Evolutionary conservation across 2,797 vertebrate genomes (phyloP), one percentile per base, ranked within the genome.

Genomic region (Sebastes nivosus): DNA sequence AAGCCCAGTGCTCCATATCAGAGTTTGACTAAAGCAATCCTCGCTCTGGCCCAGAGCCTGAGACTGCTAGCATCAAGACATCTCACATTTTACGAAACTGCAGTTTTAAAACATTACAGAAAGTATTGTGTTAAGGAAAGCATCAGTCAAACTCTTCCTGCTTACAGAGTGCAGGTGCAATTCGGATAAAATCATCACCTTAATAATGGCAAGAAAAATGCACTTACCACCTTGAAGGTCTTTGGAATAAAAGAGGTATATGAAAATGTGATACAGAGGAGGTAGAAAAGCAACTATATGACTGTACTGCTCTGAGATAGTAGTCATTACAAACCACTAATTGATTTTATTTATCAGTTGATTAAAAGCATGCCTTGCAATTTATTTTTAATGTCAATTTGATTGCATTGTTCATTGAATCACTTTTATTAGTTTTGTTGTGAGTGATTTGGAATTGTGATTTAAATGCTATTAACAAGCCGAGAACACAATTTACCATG

Each of bases 221-320:
- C 87, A 93, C 94, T 95, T 92, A 94, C 94, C 94, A 92, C 91
- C 88, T 86, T 78, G 90, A 70, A 93, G 93, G 87, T 94, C 93
- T 94, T 93, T 88, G 82, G 80, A 88, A 84, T 70, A 87, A 84
- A 88, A 75, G 27, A 71, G 55, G 67, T 84, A 75, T 77, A 72
- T 75, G 80, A 86, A 87, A 61, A 46, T 75, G 69, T 78, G 63
- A 79, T 75, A 57, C 63, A 81, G 32, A 85, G 54, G 89, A 81
- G 80, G 63, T 63, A 83, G 73, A 77, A 80, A 81, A 86, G 42
- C 32, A 86, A 58, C 58, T 54, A 34, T 54, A 32, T 85, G 82
- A 88, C 79, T 65, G 63, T 29, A 27, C 77, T 73, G 61, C 77
- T 81, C 69, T 50, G 66, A 79, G 54, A 18, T 55, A 11, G 32